Evolutionary conservation across 2,797 vertebrate species (phyloP).

Genomic region (Phoxinus dragarum): DNA sequence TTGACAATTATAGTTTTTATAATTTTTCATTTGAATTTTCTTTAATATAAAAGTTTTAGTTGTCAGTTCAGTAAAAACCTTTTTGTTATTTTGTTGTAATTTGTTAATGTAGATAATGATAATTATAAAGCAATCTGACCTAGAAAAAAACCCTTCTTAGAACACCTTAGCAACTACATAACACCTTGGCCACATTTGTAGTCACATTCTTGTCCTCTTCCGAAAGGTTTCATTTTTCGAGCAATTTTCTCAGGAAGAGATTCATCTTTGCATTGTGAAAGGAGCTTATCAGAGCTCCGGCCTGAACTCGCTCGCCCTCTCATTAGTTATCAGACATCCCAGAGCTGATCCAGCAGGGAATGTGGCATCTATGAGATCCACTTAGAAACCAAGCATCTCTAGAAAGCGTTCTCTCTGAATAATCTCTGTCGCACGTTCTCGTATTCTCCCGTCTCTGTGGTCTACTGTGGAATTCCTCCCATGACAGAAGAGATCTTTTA

Average conservation of each 20-base stretch:
- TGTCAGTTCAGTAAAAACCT: too few relatives aligned
- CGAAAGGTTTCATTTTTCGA: not conserved
- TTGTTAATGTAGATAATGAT: not conserved
- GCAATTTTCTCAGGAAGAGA: constrained; percentile 12
- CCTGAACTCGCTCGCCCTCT: constrained; percentile 37
- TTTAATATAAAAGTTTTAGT: too few relatives aligned
- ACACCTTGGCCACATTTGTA: not conserved
- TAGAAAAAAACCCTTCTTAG: too few relatives aligned
- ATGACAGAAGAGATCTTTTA: constrained; percentile 55
- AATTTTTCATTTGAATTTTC: too few relatives aligned
- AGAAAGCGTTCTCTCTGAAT: constrained; percentile 38
- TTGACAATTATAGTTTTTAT: not conserved
- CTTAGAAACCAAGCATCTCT: not conserved
- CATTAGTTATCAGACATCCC: constrained; percentile 50
- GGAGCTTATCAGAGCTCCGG: constrained; percentile 17
- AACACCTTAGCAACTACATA: not conserved
- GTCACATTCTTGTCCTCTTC: not conserved
- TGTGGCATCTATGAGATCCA: constrained; percentile 29
- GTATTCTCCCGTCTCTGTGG: constrained; percentile 46
- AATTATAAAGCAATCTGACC: not conserved
- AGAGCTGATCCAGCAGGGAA: constrained; percentile 42
- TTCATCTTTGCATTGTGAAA: constrained; percentile 11
- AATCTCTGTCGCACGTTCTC: constrained; percentile 14
- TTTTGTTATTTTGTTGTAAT: not conserved
- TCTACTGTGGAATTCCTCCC: constrained; percentile 54